Percentiles rank a stretch among this genome's conserved stretches.
These are phyloP conservation scores for human DNA, from an alignment of 2,113 vertebrate genomes.

Conservation along the genomic window DNA sequence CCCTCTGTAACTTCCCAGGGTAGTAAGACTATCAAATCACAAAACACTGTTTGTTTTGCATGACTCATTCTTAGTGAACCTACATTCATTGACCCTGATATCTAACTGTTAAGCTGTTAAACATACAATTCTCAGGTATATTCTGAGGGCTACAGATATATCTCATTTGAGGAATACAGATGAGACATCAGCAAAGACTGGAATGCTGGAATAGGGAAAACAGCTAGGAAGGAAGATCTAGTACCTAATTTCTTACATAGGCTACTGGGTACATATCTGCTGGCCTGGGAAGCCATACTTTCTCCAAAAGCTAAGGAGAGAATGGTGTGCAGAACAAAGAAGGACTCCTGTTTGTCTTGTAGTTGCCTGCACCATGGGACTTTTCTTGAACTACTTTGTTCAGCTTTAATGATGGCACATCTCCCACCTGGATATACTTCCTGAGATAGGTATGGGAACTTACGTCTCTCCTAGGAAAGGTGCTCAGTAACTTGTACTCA, in stretches of 20 bases:
- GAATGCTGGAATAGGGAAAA: constrained; percentile 8
- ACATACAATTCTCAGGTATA: constrained; percentile 15
- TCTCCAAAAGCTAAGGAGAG: not conserved
- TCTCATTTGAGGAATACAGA: not conserved
- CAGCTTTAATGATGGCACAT: not conserved
- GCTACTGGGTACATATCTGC: not conserved
- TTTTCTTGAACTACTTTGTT: not conserved
- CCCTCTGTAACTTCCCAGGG: not conserved
- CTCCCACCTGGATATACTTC: not conserved
- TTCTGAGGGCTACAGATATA: not conserved
- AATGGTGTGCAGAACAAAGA: not conserved
- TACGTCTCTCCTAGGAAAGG: constrained; percentile 99
- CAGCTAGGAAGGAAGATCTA: not conserved
- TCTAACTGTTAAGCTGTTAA: not conserved
- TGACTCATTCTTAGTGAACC: not conserved
- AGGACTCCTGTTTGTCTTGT: not conserved
- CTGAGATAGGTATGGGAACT: constrained; percentile 68
- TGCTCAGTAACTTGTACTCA: constrained; percentile 98
- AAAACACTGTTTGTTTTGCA: constrained; percentile 49
- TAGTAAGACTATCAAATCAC: constrained; percentile 32
- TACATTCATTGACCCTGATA: not conserved
- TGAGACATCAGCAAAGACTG: not conserved
- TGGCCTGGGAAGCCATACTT: not conserved
- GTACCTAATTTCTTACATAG: not conserved
- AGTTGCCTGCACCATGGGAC: not conserved